phyloP scores from a whole-genome alignment of 2,888 invertebrate genomes.

The Toxonevra muliebris region DNA sequence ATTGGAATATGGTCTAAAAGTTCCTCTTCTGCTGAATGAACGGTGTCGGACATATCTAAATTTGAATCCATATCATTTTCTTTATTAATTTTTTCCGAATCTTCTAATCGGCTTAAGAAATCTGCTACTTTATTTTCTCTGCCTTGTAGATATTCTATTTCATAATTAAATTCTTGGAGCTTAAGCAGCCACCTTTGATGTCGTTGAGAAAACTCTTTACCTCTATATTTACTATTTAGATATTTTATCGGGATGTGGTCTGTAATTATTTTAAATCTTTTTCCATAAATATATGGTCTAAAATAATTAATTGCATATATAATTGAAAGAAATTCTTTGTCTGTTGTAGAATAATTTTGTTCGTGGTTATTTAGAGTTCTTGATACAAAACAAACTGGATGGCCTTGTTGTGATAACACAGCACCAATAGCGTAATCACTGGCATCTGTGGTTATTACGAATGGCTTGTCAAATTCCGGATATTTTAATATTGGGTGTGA shows the following conservation, averaged over 20 bases:
- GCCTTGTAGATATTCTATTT: constrained; percentile 3
- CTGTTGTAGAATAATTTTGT: constrained; percentile 2
- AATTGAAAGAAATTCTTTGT: constrained; percentile 16
- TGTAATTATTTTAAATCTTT: not conserved
- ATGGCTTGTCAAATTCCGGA: constrained; percentile 25
- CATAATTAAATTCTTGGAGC: not conserved
- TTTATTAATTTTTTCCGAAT: not conserved
- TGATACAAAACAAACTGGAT: constrained; percentile 29
- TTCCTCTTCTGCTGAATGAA: constrained; percentile 21
- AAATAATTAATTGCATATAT: not conserved
- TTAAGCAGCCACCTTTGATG: constrained; percentile 31
- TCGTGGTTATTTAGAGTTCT: constrained; percentile 27
- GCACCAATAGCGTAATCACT: constrained; percentile 22
- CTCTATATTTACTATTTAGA: constrained; percentile 28
- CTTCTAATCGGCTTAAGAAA: constrained; percentile 22
- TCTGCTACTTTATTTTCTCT: constrained; percentile 15
- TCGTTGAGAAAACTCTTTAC: constrained; percentile 19
- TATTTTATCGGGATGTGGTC: constrained; percentile 21
- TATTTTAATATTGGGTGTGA: constrained; percentile 27
- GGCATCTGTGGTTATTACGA: constrained; percentile 29
- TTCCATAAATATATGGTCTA: no score
- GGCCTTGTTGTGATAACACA: constrained; percentile 25
- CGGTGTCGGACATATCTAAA: constrained; percentile 6
- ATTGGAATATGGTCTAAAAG: constrained; percentile 5
- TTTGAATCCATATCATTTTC: not conserved